Percentiles rank a stretch among this genome's conserved stretches.
phyloP scores from a whole-genome alignment of 2,888 invertebrate species.

The Willowsia nigromaculata region DNA sequence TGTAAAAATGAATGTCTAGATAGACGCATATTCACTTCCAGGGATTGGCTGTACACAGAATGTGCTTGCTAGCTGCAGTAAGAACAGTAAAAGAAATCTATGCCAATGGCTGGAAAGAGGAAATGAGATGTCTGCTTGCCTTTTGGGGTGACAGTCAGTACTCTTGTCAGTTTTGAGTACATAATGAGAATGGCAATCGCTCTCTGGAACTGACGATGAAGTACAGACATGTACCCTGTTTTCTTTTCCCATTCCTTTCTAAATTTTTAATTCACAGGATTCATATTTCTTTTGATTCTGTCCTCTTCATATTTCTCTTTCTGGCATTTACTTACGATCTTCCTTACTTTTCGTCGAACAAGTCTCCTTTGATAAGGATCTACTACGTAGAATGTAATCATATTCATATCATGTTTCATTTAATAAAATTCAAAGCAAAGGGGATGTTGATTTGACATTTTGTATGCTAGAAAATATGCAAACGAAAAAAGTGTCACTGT shows the following conservation, averaged over 20 bases:
- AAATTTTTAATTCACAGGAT: background rate
- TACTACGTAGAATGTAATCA: too few relatives aligned
- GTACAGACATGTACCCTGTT: background rate
- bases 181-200: background rate
- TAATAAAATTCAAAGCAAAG: background rate
- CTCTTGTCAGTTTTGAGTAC: background rate
- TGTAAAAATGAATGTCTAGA: too few relatives aligned
- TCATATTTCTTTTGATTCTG: background rate
- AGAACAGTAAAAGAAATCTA: background rate
- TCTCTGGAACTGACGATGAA: background rate
- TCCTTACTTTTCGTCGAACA: too few relatives aligned
- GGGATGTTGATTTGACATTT: background rate
- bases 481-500: too few relatives aligned
- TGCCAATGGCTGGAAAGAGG: constrained; percentile 42
- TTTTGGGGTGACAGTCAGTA: background rate
- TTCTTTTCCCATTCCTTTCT: background rate
- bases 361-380: too few relatives aligned
- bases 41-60: too few relatives aligned
- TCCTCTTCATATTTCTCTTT: too few relatives aligned
- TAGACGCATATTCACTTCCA: too few relatives aligned
- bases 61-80: too few relatives aligned
- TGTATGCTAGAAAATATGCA: background rate
- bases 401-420: background rate
- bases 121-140: constrained; percentile 34
- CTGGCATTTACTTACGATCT: background rate